Evolutionary conservation across 2,113 vertebrate species (phyloP), one percentile per base, ranked within the genome.

Genomic region (Dicaeum eximium): DNA sequence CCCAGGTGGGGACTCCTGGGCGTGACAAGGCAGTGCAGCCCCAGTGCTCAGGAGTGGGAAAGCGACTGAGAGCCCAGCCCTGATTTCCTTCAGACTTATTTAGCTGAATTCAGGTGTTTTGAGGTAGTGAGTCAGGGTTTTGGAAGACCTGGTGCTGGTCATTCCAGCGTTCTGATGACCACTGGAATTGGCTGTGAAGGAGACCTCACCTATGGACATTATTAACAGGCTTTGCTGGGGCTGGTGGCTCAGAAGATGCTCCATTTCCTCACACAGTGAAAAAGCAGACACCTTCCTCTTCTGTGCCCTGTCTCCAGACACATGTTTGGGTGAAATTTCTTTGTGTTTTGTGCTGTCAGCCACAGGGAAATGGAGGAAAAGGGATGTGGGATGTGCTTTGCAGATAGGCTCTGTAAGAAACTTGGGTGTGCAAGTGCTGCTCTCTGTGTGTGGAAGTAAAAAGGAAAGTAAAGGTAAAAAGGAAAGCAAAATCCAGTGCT

Each of bases 11-110:
- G 25, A 1, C 13, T 44, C 37, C 14, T 15, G 31, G 21, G 5
- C 0, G 0, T 3, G n/a, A 50, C 50, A 35, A 53, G 14, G 5
- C 17, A 21, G 31, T 16, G 45, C 37, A 28, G 37, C n/a, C n/a
- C 62, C 16, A 9, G 60, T 11, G 33, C n/a, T 65, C 14, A 10
- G n/a, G 28, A 60, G 15, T 0, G 38, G 33, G 27, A 47, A 71
- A 85, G 35, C 0, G 0, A 58, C 4, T 9, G 17, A 87, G 17
- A 71, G 8, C 15, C 38, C 27, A 56, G 10, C 1, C 4, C 21
- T 62, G 42, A 9, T 50, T 62, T 74, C 50, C 60, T 58, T 64
- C 56, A 3, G 21, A 3, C 7, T 47, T 33, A 27, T 33, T 51
- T 37, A 56, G 23, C 38, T 28, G 31, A 80, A 47, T 23, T 70